Evolutionary conservation across 2,888 invertebrate genomes (phyloP).

Genomic region (Eumacrocentrus americanus): DNA sequence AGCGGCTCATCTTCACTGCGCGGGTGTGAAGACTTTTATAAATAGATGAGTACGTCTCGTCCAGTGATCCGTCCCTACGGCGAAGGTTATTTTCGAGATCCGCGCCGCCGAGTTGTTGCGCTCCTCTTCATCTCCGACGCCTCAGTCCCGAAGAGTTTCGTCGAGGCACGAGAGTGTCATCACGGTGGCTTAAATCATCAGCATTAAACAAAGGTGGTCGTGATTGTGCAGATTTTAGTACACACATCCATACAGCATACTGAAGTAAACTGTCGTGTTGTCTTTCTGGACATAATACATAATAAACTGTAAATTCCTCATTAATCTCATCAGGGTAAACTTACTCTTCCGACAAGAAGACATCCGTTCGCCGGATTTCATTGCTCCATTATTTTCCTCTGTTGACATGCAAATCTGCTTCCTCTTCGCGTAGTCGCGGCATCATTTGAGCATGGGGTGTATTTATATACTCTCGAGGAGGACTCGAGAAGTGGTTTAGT

Average conservation of each 20-base stretch:
- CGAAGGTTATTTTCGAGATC: conserved; percentile 45
- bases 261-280: no score
- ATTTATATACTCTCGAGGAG: conserved; percentile 7
- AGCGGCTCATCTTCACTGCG: conserved; percentile 15
- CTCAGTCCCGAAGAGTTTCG: neutral
- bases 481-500: neutral
- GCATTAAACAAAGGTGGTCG: neutral
- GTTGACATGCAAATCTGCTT: conserved; percentile 13
- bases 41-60: conserved; percentile 37
- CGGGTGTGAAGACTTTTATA: conserved; percentile 18
- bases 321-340: no score
- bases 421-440: neutral
- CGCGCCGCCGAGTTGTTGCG: conserved; percentile 4
- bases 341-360: neutral
- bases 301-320: no score
- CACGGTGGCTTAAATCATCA: neutral
- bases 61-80: conserved; percentile 53
- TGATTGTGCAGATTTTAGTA: neutral
- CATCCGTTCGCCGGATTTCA: neutral
- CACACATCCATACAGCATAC: no score
- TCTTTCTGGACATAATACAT: no score
- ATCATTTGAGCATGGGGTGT: conserved; percentile 1
- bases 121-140: conserved; percentile 10
- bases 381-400: neutral
- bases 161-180: conserved; percentile 5